Conservation (phyloP, 2,113 vertebrate genomes). For the Apteryx mantelli region DNA sequence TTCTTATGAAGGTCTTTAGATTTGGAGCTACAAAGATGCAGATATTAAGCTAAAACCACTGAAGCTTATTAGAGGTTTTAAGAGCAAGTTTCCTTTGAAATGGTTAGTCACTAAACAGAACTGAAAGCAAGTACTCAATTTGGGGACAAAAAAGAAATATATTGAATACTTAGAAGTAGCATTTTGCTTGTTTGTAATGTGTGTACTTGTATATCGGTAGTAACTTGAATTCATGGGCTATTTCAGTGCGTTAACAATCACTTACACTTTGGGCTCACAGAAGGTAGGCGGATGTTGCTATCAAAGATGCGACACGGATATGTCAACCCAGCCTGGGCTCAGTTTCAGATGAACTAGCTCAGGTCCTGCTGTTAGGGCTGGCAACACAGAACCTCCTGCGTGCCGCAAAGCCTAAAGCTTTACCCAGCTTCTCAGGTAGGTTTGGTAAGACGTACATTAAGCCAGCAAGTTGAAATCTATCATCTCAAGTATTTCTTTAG, state of each 20-base stretch:
- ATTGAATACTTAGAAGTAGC: neutral
- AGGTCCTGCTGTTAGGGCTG: neutral
- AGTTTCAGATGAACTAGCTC: neutral
- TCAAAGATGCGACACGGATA: neutral
- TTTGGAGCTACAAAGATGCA: neutral
- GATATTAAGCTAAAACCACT: neutral
- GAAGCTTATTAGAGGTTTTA: neutral
- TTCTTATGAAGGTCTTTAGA: neutral
- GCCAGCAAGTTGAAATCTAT: neutral
- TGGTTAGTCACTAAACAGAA: neutral
- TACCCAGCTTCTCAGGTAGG: neutral
- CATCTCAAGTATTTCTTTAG: neutral
- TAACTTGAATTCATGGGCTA: neutral
- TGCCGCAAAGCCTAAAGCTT: neutral
- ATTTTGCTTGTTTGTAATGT: neutral
- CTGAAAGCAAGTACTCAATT: neutral
- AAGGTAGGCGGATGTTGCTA: neutral
- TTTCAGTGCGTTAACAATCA: neutral
- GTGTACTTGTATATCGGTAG: neutral
- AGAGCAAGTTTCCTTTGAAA: neutral
- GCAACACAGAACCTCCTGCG: neutral
- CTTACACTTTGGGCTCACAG: neutral
- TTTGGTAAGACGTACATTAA: neutral
- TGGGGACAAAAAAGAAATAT: neutral
- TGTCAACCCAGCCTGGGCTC: neutral